Base-by-base conservation (phyloP, 2,797 vertebrate species). In the Rhabdomys pumilio region DNA sequence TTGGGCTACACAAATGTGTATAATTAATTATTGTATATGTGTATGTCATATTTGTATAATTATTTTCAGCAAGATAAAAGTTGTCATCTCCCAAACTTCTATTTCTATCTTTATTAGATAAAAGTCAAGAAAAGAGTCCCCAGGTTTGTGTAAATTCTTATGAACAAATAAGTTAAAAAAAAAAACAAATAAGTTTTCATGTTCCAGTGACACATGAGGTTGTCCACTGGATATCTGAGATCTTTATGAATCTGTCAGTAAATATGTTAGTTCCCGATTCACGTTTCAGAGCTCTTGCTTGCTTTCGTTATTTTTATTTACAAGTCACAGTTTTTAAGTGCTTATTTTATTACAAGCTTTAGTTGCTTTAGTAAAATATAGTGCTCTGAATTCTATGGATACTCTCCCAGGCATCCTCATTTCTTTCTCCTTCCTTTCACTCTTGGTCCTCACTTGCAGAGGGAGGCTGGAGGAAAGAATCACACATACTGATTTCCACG, bases 311-410 rank as follows among this genome's bases (percentile, higher is more conserved):
- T 31, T 57, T 96, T 50, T 63, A 22, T n/a, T 93, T 92, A 73
- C 31, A 59, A 90, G 22, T n/a, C 29, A 44, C 41, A 91, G 41
- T 67, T 87, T 57, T 96, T 67, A 7, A 91, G 55, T 24, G 24
- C 93, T 94, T 93, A 10, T 93, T 93, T 20, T 80, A 20, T 76
- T 91, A 34, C 11, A 94, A 81, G 11, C 5, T 93, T 93, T 88
- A 81, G 31, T 73, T 81, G n/a, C 6, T 59, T 29, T 61, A 83
- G 5, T 22, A 91, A 83, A 93, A 93, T 53, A 65, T 12, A 86
- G 22, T 93, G 24, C 63, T 82, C 9, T 76, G 29, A 94, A 59
- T 65, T 96, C 44, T 84, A 85, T n/a, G 76, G 3, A 55, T 31
- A 17, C 10, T 3, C 19, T 90, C 15, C 44, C 73, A 83, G 76